Base-by-base conservation (phyloP, 2,113 vertebrate species). In the Numida meleagris region DNA sequence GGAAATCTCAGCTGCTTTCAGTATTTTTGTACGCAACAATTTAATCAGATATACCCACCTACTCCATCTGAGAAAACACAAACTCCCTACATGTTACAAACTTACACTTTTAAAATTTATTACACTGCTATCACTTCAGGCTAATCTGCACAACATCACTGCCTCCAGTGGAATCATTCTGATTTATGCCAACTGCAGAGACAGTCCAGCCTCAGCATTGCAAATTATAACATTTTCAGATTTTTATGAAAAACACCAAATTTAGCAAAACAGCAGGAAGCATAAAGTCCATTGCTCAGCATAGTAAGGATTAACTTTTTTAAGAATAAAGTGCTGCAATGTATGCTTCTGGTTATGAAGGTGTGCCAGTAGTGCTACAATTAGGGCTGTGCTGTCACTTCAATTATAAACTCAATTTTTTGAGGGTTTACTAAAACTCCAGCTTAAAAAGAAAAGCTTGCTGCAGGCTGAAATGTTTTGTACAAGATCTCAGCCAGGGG, bases 391-490 rank as follows among this genome's bases (percentile, higher is more conserved):
- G 48, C 93, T 95, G 91, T 90, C 93, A 93, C 68, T 88, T 96
- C 90, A 95, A 90, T 88, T 93, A 97, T 16, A 91, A 94, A 78
- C n/a, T 43, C 33, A 70, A 17, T 45, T 95, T 94, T 94, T 86
- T 88, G 68, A 95, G 76, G 43, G 72, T 94, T 94, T 86, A 91
- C 82, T 94, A 90, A 93, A 94, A 89, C 70, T 93, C 34, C 36
- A 94, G 86, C 81, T 95, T 92, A 90, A 96, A 96, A 91, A 88
- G 82, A 82, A 95, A 93, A 86, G 46, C 73, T 78, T 95, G 93
- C 91, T 88, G 61, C 36, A 90, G 82, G 89, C 73, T 90, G 88
- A 90, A 90, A 88, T 83, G 46, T 89, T 94, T 94, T 78, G 38
- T 80, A 29, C 53, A 72, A 83, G 38, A 81, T 59, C 85, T 88